Base-by-base conservation (phyloP, 1,140 invertebrate species). In the Eueides isabella region DNA sequence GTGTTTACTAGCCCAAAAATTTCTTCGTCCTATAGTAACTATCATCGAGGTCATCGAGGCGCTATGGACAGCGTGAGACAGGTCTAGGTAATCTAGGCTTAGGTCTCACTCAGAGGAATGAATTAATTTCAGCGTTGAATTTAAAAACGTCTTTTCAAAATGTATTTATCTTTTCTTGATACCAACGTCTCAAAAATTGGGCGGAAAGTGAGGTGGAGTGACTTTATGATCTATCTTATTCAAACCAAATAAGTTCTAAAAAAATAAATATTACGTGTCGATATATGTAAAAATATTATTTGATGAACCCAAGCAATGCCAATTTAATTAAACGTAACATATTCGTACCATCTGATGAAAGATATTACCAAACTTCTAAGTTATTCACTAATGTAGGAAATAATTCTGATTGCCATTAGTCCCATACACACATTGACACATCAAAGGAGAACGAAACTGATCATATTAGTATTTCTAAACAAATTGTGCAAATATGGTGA, bases 391-490 rank as follows among this genome's bases (percentile, higher is more conserved):
- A 48, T 31, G 48, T 68, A 28, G 16, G 16, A 62, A 33, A 48
- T 72, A 35, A 72, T 72, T 61, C 67, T 67, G 30, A 23, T 23
- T 28, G 19, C 71, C 71, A 67, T 38, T 28, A 38, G 31, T 55
- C 63, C 33, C 7, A n/a, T 16, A 30, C 62, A 72, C 55, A 66
- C 64, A 29, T 48, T 68, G 72, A 63, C 14, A 73, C 44, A 64
- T 73, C 65, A 73, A 73, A 62, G 72, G 16, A 12, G 35, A 68
- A 68, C 33, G 65, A 62, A 38, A 61, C 55, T 68, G 64, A 48
- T 73, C 66, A 73, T 64, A 73, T 68, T 73, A 64, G 44, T 68
- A 63, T 31, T 67, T 68, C 63, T 19, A 61, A 73, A 28, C 31
- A 61, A 67, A 41, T 61, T 35, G 35, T 19, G 55, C 48, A 67